Evolutionary conservation across 35 echinoderm and acorn worm genomes (phyloP), one percentile per base, ranked within the genome.

Genomic region (Amphiura filiformis): DNA sequence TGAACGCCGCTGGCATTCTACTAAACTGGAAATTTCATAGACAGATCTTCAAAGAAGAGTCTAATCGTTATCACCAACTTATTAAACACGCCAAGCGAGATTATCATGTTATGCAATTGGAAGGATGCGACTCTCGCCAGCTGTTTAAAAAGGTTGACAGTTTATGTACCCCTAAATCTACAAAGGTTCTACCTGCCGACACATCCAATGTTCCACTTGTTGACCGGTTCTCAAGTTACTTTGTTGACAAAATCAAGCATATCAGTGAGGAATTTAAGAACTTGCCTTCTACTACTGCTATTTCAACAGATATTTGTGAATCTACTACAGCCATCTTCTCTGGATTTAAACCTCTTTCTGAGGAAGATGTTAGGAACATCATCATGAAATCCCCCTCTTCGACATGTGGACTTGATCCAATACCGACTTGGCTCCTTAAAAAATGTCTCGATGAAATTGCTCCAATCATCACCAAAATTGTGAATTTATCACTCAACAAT

Each of bases 241-340:
- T 79, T 36, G n/a, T 79, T 0, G 0, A 79, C 22, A 79, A 79
- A 79, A 79, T 32, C 2, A 17, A 32, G 34, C 22, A 30, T 18
- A 30, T 79, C 20, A 85, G n/a, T 65, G 36, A 57, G 34, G 33
- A 85, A 85, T 56, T 85, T 57, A 4, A 44, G 18, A 26, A 85
- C 30, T 31, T 56, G 22, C 35, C 49, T 34, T 26, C 77, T 33
- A 11, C 35, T 26, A 32, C 1, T n/a, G n/a, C n/a, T n/a, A n/a
- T n/a, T n/a, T n/a, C n/a, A n/a, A n/a, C n/a, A n/a, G n/a, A n/a
- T n/a, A n/a, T n/a, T n/a, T n/a, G n/a, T n/a, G n/a, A n/a, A n/a
- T n/a, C n/a, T n/a, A n/a, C n/a, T n/a, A n/a, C n/a, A n/a, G n/a
- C n/a, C n/a, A n/a, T n/a, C n/a, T 79, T 12, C 0, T 75, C 64